Base-by-base conservation (phyloP, 2,113 vertebrate species). In the Leucosticte australis region DNA sequence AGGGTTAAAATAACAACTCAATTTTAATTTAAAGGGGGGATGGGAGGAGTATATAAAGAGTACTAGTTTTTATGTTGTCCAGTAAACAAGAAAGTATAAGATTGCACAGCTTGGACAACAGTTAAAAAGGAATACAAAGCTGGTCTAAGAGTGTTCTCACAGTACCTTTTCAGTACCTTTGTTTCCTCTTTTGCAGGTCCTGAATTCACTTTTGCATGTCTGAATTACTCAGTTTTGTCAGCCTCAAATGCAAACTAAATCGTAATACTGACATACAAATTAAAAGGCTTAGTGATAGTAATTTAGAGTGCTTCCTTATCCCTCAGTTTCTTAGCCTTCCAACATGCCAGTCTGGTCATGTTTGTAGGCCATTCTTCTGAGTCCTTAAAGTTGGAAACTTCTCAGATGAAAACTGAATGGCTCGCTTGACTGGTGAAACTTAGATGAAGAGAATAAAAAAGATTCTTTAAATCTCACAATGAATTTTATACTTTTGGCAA, bases 1-100 rank as follows among this genome's bases (percentile, higher is more conserved):
- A 77, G 83, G 92, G 95, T 96, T 96, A 96, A 96, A 95, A 94
- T 87, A 97, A 96, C 92, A 97, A 87, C 41, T 81, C 42, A 27
- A 23, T 88, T 94, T 95, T 91, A 82, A 97, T 92, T 91, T 92
- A 59, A 84, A 49, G 21, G 30, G 47, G 37, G 60, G 49, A 42
- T 73, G 11, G 31, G 31, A 49, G 18, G 15, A 64, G 13, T 63
- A 20, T 83, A 44, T 64, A 53, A 86, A 86, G 39, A 89, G 79
- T 52, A 19, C 41, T 79, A 15, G 14, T 37, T 93, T 92, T 86
- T 57, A n/a, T 84, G 50, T 65, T 82, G 28, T 35, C 41, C 88
- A 27, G 39, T 78, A 95, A 95, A 83, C 76, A 89, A 23, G 35
- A 47, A 18, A 2, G 3, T 47, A 17, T 39, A 55, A 63, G 57